Percentiles rank a stretch among this genome's conserved stretches.
These are phyloP conservation scores for Hyposoter dolosus DNA, from an alignment of 2,888 invertebrate genomes.

Conservation along the genomic window DNA sequence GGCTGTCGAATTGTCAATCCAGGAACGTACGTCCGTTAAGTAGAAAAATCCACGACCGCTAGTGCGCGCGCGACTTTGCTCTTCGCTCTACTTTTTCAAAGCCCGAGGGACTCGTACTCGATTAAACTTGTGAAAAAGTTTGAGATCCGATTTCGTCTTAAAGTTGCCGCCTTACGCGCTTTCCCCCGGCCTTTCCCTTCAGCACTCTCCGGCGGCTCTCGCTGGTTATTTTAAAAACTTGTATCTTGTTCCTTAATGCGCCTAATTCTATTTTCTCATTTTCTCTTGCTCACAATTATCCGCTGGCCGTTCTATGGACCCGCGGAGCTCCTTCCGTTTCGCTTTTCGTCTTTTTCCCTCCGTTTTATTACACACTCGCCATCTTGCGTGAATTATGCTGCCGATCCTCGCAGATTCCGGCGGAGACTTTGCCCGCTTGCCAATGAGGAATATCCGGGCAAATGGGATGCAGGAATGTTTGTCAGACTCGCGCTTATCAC, in stretches of 20 bases:
- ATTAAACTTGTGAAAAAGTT: conserved; percentile 78
- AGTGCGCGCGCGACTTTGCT: conserved; percentile 9
- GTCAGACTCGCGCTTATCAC: no score
- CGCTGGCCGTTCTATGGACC: no score
- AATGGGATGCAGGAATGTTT: no score
- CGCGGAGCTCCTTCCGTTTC: no score
- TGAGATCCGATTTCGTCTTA: conserved; percentile 63
- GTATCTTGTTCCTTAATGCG: not conserved
- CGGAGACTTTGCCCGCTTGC: no score
- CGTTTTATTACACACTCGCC: no score
- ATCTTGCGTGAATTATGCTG: no score
- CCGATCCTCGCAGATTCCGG: no score
- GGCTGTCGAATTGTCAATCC: conserved; percentile 40
- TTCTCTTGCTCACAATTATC: not conserved
- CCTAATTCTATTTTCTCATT: not conserved
- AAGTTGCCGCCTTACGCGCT: conserved; percentile 33
- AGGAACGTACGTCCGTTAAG: conserved; percentile 39
- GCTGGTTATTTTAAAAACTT: not conserved
- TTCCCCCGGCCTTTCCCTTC: not conserved
- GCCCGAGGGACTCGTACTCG: conserved; percentile 73
- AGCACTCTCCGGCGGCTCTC: not conserved
- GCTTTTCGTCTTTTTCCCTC: no score
- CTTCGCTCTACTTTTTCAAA: conserved; percentile 3
- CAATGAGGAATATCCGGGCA: no score
- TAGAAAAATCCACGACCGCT: conserved; percentile 4